Evolutionary conservation across 2,888 invertebrate species (phyloP).

Genomic region (Dioctria rufipes): DNA sequence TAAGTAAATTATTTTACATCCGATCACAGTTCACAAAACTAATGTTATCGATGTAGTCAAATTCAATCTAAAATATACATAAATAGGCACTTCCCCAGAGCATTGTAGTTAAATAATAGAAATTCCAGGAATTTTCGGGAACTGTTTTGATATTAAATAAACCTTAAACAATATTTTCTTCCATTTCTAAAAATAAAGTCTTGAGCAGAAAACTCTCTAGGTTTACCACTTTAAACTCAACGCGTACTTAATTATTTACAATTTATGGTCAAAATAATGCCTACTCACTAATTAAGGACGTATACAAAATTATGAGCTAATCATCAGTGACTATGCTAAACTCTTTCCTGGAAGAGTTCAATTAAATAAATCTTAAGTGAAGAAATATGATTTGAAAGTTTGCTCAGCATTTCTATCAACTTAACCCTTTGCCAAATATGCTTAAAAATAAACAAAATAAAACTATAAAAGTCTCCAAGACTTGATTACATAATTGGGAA

Average conservation of each 20-base stretch:
- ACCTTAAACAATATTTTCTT: too few species aligned
- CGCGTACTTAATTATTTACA: not conserved
- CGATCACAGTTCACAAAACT: slow-evolving; percentile 45
- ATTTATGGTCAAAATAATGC: not conserved
- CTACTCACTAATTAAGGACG: not conserved
- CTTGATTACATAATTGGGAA: not conserved
- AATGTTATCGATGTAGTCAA: slow-evolving; percentile 15
- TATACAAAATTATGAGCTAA: not conserved
- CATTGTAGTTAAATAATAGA: too few species aligned
- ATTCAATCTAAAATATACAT: not conserved
- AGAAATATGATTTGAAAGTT: not conserved
- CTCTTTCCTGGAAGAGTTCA: not conserved
- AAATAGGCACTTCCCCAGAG: not conserved
- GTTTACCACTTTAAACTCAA: too few species aligned
- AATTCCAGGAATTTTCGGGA: not conserved
- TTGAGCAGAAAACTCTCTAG: too few species aligned
- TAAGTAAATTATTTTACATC: slow-evolving; percentile 24
- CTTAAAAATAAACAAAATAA: not conserved
- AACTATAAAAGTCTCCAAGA: not conserved
- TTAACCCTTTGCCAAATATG: not conserved
- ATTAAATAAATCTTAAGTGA: too few species aligned
- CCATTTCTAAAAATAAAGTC: too few species aligned
- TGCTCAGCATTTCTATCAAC: not conserved
- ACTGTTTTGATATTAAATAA: too few species aligned
- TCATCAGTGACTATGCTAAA: not conserved